These are phyloP conservation scores for Thalassaphorura encarpata DNA, from an alignment of 1,140 invertebrate genomes.

Conservation along the genomic window DNA sequence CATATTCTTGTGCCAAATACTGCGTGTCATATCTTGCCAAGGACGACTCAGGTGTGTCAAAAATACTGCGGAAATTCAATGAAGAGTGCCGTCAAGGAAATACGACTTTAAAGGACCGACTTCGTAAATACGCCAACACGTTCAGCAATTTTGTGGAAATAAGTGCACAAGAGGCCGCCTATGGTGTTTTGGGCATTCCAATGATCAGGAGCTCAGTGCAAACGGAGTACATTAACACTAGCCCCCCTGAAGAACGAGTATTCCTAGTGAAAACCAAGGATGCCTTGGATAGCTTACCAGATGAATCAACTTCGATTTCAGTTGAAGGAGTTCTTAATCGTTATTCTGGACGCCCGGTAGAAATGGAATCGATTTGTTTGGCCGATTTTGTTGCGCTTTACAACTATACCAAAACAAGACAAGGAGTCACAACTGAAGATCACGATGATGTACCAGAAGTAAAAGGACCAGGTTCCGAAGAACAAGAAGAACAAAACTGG, in stretches of 20 bases:
- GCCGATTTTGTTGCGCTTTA: neutral
- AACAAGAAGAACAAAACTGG: too few species aligned
- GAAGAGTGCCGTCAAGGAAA: neutral
- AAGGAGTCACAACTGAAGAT: too few species aligned
- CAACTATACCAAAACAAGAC: too few species aligned
- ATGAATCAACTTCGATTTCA: neutral
- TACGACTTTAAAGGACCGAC: neutral
- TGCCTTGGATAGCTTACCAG: neutral
- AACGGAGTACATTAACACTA: conserved; percentile 23
- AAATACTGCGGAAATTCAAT: conserved; percentile 19
- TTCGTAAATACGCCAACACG: conserved; percentile 5
- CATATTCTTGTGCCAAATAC: conserved; percentile 32
- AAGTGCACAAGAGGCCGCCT: conserved; percentile 35
- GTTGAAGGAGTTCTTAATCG: neutral
- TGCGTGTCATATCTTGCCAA: conserved; percentile 28
- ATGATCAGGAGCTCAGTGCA: conserved; percentile 24
- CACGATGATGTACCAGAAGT: too few species aligned
- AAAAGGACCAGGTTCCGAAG: too few species aligned
- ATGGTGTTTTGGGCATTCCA: conserved; percentile 27
- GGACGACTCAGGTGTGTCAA: conserved; percentile 18
- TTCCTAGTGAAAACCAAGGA: neutral
- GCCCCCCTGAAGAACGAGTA: neutral
- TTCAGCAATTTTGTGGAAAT: conserved; percentile 18
- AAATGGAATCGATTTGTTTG: neutral
- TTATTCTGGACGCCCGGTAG: neutral